Evolutionary conservation across 2,888 invertebrate species (phyloP).

Genomic region (Tenthredo notha): DNA sequence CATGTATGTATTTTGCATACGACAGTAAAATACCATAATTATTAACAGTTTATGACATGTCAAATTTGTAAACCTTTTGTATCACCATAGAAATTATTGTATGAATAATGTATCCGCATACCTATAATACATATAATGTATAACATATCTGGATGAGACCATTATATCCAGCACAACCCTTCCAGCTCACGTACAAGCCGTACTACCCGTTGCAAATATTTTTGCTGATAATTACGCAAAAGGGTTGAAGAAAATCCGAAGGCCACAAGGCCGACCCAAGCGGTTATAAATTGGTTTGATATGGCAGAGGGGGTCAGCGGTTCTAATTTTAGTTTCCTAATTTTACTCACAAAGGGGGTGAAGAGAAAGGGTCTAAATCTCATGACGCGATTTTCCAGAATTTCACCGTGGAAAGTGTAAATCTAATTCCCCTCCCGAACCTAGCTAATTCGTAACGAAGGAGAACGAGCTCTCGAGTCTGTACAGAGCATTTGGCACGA

Average conservation of each 20-base stretch:
- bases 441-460: constrained; percentile 29
- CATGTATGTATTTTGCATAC: neutral
- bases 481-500: constrained; percentile 1
- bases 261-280: constrained; percentile 37
- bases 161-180: constrained; percentile 13
- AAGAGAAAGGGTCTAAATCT: constrained; percentile 31
- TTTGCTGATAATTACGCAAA: constrained; percentile 43
- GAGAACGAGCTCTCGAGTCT: neutral
- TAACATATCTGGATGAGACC: constrained; percentile 5
- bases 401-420: constrained; percentile 28
- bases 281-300: constrained; percentile 46
- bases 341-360: constrained; percentile 34
- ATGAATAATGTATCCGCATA: neutral
- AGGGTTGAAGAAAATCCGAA: constrained; percentile 44
- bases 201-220: constrained; percentile 35
- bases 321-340: constrained; percentile 50
- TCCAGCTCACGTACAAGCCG: constrained; percentile 39
- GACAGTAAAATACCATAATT: neutral
- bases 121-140: neutral
- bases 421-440: constrained; percentile 21
- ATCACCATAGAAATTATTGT: neutral
- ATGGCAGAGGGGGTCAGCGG: constrained; percentile 32
- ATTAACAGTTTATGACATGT: neutral
- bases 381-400: constrained; percentile 20
- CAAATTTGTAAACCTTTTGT: neutral